These are phyloP conservation scores for Hydrozoanthus gracilis DNA, from an alignment of 92 coral and sea anemone species.

Conservation along the genomic window DNA sequence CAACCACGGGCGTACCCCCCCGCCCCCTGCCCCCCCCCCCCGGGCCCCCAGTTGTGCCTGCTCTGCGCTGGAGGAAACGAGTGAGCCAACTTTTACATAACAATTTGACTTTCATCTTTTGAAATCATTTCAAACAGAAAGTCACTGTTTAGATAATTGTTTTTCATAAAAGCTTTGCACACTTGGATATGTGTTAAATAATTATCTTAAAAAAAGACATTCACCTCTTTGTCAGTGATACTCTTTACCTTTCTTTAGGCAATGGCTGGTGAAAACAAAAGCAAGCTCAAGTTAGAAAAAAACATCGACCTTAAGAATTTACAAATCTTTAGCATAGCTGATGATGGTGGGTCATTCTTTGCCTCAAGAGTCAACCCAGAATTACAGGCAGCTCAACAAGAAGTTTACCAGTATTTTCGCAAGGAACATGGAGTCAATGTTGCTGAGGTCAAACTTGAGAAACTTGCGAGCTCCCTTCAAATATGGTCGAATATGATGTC, in stretches of 20 bases:
- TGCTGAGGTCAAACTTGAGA: slow-evolving; percentile 73
- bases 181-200: slow-evolving; percentile 25
- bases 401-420: slow-evolving; percentile 73
- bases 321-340: slow-evolving; percentile 76
- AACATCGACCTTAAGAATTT: slow-evolving; percentile 74
- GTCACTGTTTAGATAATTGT: too few relatives aligned
- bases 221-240: too few relatives aligned
- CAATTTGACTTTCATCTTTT: too few relatives aligned
- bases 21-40: too few relatives aligned
- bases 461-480: slow-evolving; percentile 80
- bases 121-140: too few relatives aligned
- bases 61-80: too few relatives aligned
- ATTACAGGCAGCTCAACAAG: slow-evolving; percentile 77
- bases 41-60: too few relatives aligned
- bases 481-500: slow-evolving; percentile 96
- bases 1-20: too few relatives aligned
- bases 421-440: slow-evolving; percentile 70
- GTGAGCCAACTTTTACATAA: too few relatives aligned
- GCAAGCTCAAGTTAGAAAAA: slow-evolving; percentile 61
- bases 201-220: not conserved
- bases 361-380: slow-evolving; percentile 79
- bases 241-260: slow-evolving; percentile 47
- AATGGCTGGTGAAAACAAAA: slow-evolving; percentile 82
- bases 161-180: slow-evolving; percentile 36
- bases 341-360: slow-evolving; percentile 75